A percentile compares a stretch with the other conserved stretches of the same genome.
Conservation (phyloP, 2,797 vertebrate species). For the Cirrhinus mrigala region DNA sequence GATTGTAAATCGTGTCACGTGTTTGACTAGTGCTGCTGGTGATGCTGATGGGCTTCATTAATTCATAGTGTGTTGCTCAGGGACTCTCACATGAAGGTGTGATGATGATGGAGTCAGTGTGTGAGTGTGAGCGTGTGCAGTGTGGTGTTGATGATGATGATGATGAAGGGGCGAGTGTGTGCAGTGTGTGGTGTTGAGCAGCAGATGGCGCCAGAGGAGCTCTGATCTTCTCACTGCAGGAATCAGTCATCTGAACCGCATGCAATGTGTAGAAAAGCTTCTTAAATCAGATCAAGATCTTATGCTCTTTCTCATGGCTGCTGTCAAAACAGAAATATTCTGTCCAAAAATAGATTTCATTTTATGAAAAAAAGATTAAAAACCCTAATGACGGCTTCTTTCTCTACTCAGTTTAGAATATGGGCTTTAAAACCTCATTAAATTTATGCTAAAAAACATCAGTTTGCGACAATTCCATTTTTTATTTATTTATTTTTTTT, state of each 20-base stretch:
- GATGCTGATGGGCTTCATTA: no score
- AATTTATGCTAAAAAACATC: not conserved
- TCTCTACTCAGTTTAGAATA: not conserved
- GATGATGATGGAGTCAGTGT: not conserved
- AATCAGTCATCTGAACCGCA: not conserved
- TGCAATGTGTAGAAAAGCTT: no score
- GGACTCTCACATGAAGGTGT: not conserved
- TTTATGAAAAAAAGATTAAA: not conserved
- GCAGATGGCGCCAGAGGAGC: constrained; percentile 30
- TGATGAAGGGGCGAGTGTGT: not conserved
- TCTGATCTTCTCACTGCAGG: not conserved
- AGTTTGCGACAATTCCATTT: not conserved
- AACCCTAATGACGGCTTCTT: not conserved
- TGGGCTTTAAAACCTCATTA: not conserved
- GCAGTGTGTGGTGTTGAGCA: not conserved
- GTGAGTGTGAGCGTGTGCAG: not conserved
- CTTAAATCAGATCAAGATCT: not conserved
- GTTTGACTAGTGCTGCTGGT: no score
- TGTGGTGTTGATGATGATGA: not conserved
- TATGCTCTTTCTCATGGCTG: not conserved
- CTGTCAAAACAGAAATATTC: not conserved
- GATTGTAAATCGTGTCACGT: no score
- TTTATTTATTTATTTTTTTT: no score
- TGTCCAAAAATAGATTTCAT: not conserved
- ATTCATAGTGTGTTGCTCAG: no score